These are phyloP conservation scores for Thyatira batis DNA, from an alignment of 2,888 invertebrate genomes.

Conservation along the genomic window DNA sequence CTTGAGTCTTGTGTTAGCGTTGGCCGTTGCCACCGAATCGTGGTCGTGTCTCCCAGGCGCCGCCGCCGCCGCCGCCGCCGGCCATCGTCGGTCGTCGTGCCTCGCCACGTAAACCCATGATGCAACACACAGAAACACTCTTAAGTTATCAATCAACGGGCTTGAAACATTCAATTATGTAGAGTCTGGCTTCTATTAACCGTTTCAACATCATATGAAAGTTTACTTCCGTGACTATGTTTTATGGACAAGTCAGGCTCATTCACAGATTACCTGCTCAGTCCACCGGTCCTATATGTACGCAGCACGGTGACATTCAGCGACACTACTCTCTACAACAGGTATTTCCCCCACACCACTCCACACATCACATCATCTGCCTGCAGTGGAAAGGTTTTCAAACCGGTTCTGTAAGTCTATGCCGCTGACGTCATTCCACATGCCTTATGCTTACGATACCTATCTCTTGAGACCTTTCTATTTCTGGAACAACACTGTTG, in stretches of 20 bases:
- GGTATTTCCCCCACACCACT: constrained; percentile 57
- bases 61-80: constrained; percentile 9
- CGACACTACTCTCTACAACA: constrained; percentile 45
- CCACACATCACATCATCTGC: not conserved
- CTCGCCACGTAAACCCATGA: constrained; percentile 47
- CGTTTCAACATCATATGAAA: constrained; percentile 32
- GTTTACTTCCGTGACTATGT: constrained; percentile 32
- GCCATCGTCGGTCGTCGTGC: constrained; percentile 20
- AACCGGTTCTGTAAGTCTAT: constrained; percentile 53
- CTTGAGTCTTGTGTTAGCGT: constrained; percentile 70
- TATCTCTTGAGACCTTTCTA: constrained; percentile 35
- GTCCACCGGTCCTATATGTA: constrained; percentile 24
- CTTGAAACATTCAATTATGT: constrained; percentile 35
- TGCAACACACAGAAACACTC: constrained; percentile 55
- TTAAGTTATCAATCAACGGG: constrained; percentile 50
- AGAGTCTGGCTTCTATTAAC: constrained; percentile 25
- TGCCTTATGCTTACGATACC: constrained; percentile 40
- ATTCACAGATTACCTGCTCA: constrained; percentile 27
- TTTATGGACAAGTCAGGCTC: constrained; percentile 19
- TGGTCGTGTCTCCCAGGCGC: constrained; percentile 30
- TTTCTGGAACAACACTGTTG: constrained; percentile 6
- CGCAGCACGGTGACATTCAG: constrained; percentile 34
- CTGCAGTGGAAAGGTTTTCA: constrained; percentile 47
- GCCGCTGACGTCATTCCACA: constrained; percentile 47
- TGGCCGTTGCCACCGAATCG: constrained; percentile 67